Base-by-base conservation (phyloP, 2,113 vertebrate genomes). In the Protobothrops mucrosquamatus region DNA sequence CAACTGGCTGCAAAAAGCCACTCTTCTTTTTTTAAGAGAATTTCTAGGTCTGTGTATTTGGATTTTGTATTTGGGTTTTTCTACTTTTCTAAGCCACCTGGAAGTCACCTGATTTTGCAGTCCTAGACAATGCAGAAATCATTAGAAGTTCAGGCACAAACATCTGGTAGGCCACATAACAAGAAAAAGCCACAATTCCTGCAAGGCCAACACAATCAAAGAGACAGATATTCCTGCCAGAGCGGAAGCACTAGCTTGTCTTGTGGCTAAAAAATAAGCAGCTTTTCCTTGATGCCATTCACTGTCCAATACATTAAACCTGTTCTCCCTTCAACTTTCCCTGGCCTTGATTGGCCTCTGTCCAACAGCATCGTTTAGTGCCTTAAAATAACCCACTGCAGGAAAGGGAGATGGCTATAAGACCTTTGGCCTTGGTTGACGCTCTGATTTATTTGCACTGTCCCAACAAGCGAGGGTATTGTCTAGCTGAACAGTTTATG, bases 311-410 rank as follows among this genome's bases (percentile, higher is more conserved):
- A 34, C 43, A 39, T 59, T 54, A 29, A 24, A 57, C 26, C 81
- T 86, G 14, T 55, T 81, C 54, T 86, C 43, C 46, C 91, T 23
- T 12, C 18, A 46, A 23, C 57, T 92, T 69, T 43, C n/a, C 43
- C 54, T 93, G 88, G 69, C 88, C 56, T 90, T 61, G 24, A 57
- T 15, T 93, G 92, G 88, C 88, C 54, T 52, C 39, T 61, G 69
- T 89, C 87, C 59, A 92, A 88, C 34, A 88, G 43, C 59, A 74
- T 46, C 34, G 0, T 69, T n/a, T 39, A 51, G 48, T 29, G 29
- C 57, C 54, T 59, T 89, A 89, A 89, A 89, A 89, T 59, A 89
- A 92, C 39, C 69, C 29, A 59, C 89, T 92, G 54, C 69, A 46
- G 54, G 8, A 24, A 51, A 52, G 34, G n/a, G 87, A 24, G 24